Percentiles rank a stretch among this genome's conserved stretches.
Conservation (phyloP, 1,140 invertebrate genomes). For the Halictus rubicundus region DNA sequence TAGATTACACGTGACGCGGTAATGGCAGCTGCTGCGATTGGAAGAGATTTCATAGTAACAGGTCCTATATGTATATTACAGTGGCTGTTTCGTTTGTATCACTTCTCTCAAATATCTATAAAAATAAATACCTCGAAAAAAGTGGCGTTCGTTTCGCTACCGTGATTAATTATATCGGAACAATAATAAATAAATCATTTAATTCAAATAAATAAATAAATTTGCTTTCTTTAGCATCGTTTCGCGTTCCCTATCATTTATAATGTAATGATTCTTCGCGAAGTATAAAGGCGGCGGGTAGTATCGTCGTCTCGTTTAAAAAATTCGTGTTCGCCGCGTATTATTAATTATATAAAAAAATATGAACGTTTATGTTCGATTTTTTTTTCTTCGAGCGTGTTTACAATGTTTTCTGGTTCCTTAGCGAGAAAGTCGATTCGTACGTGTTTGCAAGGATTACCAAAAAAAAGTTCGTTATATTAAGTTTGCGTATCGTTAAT, state of each 20-base stretch:
- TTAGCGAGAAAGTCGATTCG: constrained; percentile 64
- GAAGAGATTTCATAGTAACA: constrained; percentile 51
- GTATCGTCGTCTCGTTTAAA: constrained; percentile 50
- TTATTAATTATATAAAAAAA: constrained; percentile 66
- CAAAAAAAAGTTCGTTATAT: constrained; percentile 23
- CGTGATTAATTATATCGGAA: constrained; percentile 72
- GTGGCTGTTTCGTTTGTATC: constrained; percentile 46
- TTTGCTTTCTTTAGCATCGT: constrained; percentile 76
- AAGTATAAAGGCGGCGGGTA: constrained; percentile 65
- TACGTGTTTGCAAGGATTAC: constrained; percentile 22
- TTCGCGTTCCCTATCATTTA: constrained; percentile 70
- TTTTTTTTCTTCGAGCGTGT: constrained; percentile 62
- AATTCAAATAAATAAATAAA: constrained; percentile 81
- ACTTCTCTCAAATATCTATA: constrained; percentile 76
- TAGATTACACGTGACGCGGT: constrained; percentile 65
- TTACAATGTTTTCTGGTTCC: constrained; percentile 56
- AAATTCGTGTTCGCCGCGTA: constrained; percentile 69
- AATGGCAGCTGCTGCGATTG: constrained; percentile 66
- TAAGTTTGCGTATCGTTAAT: constrained; percentile 22
- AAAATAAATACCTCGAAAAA: constrained; percentile 80
- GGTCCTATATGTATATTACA: constrained; percentile 61
- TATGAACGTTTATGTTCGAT: constrained; percentile 64
- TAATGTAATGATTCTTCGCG: constrained; percentile 73
- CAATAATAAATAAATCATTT: constrained; percentile 77
- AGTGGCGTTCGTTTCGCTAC: constrained; percentile 70